Evolutionary conservation across 2,888 invertebrate species (phyloP), one percentile per base, ranked within the genome.

Genomic region (Parnassius orleans): DNA sequence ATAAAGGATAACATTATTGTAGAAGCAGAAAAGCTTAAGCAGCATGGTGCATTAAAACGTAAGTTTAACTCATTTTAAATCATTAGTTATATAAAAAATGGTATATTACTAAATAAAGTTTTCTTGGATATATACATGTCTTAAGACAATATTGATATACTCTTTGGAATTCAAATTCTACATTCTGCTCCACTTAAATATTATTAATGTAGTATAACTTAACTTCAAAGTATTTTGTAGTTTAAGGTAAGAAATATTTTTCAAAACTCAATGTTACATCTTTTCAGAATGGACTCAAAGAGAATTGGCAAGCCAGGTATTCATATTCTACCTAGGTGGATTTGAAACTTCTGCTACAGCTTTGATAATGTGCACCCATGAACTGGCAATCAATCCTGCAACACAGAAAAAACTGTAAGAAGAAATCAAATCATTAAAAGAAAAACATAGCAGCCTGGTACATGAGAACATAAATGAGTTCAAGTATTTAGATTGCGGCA

Each of bases 321-420:
- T 90, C 51, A 73, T 91, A 19, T 92, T 92, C 74, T 90, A 92
- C 68, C 72, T 77, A 10, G 92, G 89, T 55, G 92, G 92, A 0
- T 92, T 86, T 60, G 92, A 92, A 19, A 88, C 84, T 5, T 78
- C 87, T 0, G 88, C 92, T 0, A 72, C 85, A 0, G 75, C 81
- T 0, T 65, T 92, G 41, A 79, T 78, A 1, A 79, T 90, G 77
- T 72, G 78, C 19, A 70, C 87, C 5, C 87, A 92, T 59, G 91
- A 92, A 67, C 65, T 92, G 48, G 86, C 88, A 2, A 14, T 90
- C 1, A 82, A 93, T 66, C 77, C 78, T 0, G 78, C 87, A 0
- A 67, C 92, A 0, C 92, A 93, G 64, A 83, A 89, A 0, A 85
- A 77, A 66, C 70, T 93, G 62, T 84, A 84, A 72, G 72, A 81